phyloP scores from a whole-genome alignment of 2,888 invertebrate genomes.

The Limulus polyphemus region DNA sequence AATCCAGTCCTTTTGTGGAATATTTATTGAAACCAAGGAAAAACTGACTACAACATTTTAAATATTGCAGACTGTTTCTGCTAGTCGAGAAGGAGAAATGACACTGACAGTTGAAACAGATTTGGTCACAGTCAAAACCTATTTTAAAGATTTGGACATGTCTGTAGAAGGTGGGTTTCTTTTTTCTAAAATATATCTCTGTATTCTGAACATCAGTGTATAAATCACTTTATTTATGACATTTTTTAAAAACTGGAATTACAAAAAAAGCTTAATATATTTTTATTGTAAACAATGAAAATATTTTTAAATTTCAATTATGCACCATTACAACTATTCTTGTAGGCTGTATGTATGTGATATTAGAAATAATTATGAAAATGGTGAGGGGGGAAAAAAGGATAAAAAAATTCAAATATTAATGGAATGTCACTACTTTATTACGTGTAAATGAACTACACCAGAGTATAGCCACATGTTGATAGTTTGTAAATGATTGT shows the following conservation, averaged over 20 bases:
- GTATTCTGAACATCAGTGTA: not conserved
- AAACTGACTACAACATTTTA: not conserved
- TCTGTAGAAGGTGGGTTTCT: constrained; percentile 40
- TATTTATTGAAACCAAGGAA: no score
- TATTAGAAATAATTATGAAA: no score
- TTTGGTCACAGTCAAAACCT: constrained; percentile 63
- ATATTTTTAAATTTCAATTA: no score
- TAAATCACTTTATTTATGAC: not conserved
- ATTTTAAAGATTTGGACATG: constrained; percentile 59
- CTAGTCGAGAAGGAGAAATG: constrained; percentile 56
- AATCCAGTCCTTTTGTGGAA: no score
- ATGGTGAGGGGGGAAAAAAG: no score
- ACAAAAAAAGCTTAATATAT: not conserved
- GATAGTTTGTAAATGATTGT: no score
- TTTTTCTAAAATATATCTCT: constrained; percentile 14
- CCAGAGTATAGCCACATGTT: no score
- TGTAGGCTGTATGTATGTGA: no score
- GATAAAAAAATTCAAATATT: no score
- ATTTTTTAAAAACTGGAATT: not conserved
- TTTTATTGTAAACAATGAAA: not conserved
- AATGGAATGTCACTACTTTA: no score
- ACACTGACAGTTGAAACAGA: constrained; percentile 64
- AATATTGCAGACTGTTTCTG: constrained; percentile 48
- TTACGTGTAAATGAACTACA: no score
- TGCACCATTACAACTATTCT: no score